These are phyloP conservation scores for Syngnathus floridae DNA, from an alignment of 2,113 vertebrate genomes.

Conservation along the genomic window DNA sequence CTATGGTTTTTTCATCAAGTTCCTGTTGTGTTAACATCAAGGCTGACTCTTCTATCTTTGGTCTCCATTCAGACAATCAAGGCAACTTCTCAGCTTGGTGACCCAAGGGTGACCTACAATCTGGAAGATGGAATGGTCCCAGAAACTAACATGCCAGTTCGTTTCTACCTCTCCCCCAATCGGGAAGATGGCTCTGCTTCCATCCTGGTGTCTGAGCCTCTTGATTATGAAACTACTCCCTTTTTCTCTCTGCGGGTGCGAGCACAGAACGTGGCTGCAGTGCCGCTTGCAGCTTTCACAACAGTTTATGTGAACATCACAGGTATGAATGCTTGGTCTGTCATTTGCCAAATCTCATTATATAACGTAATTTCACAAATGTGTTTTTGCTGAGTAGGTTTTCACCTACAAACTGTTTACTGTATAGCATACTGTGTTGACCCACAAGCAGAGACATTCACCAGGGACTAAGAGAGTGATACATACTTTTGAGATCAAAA, in stretches of 20 bases:
- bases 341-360: background rate
- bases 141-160: constrained; percentile 83
- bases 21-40: background rate
- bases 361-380: background rate
- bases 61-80: constrained; percentile 73
- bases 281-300: constrained; percentile 80
- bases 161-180: constrained; percentile 86
- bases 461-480: too few species aligned
- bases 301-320: constrained; percentile 79
- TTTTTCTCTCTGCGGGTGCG: constrained; percentile 78
- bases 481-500: too few species aligned
- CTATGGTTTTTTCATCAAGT: background rate
- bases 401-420: background rate
- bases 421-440: too few species aligned
- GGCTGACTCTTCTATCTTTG: background rate
- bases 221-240: constrained; percentile 81
- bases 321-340: constrained; percentile 58
- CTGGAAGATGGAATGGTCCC: constrained; percentile 84
- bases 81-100: constrained; percentile 80
- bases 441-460: too few species aligned
- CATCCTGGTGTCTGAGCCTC: constrained; percentile 79
- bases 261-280: constrained; percentile 80
- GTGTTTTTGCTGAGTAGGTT: background rate
- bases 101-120: constrained; percentile 82
- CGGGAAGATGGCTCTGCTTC: constrained; percentile 80